phyloP scores from a whole-genome alignment of 1,140 invertebrate species.

The Zophobas morio region DNA sequence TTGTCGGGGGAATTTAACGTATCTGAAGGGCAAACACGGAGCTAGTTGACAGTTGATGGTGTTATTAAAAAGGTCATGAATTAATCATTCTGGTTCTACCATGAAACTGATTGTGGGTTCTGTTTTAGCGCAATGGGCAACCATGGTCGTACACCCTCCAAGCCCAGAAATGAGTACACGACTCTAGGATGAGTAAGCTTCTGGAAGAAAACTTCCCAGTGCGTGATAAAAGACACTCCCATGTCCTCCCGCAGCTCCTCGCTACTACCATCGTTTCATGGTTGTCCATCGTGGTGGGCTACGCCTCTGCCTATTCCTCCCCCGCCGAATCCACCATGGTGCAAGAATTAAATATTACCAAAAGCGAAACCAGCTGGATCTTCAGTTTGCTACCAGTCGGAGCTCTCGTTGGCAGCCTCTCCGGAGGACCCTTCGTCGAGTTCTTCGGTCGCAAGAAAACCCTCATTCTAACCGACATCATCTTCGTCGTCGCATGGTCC shows the following conservation, averaged over 20 bases:
- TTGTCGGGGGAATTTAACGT: no score
- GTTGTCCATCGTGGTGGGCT: conserved; percentile 90
- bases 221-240: neutral
- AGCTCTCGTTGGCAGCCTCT: conserved; percentile 86
- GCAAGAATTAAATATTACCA: conserved; percentile 71
- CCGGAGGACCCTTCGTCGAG: conserved; percentile 89
- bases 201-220: neutral
- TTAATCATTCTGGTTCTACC: no score
- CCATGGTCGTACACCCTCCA: no score
- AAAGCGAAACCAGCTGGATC: conserved; percentile 80
- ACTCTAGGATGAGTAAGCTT: no score
- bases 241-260: conserved; percentile 76
- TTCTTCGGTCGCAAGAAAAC: conserved; percentile 86
- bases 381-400: conserved; percentile 91
- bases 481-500: conserved; percentile 87
- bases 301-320: conserved; percentile 87
- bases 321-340: conserved; percentile 83
- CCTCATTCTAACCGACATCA: conserved; percentile 82
- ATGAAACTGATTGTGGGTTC: no score
- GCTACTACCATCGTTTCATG: conserved; percentile 87
- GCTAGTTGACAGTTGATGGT: no score
- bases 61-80: no score
- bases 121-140: no score
- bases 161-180: no score
- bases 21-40: no score